Percentiles rank a stretch among this genome's conserved stretches.
Evolutionary conservation across 2,113 vertebrate species (phyloP).

Genomic region (Suncus etruscus): DNA sequence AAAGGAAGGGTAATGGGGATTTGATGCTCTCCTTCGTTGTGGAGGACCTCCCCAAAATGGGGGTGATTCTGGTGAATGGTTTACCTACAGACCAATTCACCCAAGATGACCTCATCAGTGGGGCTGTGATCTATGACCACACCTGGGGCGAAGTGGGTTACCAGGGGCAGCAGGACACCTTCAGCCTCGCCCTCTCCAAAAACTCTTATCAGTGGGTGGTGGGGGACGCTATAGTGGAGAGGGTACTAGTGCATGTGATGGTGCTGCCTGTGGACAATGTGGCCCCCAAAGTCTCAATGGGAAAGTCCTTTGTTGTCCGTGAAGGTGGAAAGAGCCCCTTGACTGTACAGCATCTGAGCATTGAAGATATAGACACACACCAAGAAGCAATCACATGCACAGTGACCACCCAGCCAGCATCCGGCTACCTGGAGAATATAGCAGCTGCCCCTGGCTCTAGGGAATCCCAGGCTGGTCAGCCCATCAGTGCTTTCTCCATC

Average conservation of each 20-base stretch:
- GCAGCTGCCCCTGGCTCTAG: slow-evolving; percentile 84
- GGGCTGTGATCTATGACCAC: slow-evolving; percentile 81
- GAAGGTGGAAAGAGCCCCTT: slow-evolving; percentile 92
- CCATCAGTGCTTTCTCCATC: slow-evolving; percentile 86
- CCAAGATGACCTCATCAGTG: slow-evolving; percentile 82
- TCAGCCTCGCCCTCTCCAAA: slow-evolving; percentile 83
- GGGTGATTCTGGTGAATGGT: slow-evolving; percentile 80
- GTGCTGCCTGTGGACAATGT: slow-evolving; percentile 84
- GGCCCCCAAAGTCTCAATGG: slow-evolving; percentile 87
- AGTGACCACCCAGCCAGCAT: slow-evolving; percentile 81
- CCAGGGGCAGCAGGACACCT: slow-evolving; percentile 78
- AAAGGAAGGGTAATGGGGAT: slow-evolving; percentile 75
- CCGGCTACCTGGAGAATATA: slow-evolving; percentile 86
- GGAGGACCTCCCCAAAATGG: slow-evolving; percentile 81
- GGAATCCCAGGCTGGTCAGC: slow-evolving; percentile 77
- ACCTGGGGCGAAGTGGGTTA: slow-evolving; percentile 84
- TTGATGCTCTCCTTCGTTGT: slow-evolving; percentile 82
- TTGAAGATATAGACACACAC: slow-evolving; percentile 81
- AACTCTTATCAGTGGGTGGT: slow-evolving; percentile 76
- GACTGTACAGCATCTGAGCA: slow-evolving; percentile 76
- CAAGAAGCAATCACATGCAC: slow-evolving; percentile 84
- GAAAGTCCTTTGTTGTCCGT: slow-evolving; percentile 85
- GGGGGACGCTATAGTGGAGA: slow-evolving; percentile 78
- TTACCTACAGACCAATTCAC: slow-evolving; percentile 81
- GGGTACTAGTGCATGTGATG: slow-evolving; percentile 79